Percentiles rank a stretch among this genome's conserved stretches.
phyloP scores from a whole-genome alignment of 2,888 invertebrate genomes.

The Anodontia alba region DNA sequence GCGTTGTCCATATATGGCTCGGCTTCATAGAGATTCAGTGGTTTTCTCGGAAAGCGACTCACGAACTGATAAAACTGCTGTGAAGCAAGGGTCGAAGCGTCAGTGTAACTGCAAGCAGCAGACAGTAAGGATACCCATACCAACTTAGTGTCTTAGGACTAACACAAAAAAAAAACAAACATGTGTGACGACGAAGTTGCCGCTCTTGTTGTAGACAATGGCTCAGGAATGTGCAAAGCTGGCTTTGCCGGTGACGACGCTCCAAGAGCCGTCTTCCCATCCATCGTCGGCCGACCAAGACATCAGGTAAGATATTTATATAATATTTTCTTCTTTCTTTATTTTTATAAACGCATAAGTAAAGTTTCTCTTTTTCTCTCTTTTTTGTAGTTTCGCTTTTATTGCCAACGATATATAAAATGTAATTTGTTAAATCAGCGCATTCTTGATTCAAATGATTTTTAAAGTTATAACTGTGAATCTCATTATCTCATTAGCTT shows the following conservation, averaged over 20 bases:
- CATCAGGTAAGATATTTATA: constrained; percentile 64
- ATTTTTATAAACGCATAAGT: not conserved
- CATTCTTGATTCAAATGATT: too few species aligned
- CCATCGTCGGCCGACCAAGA: constrained; percentile 72
- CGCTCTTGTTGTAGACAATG: constrained; percentile 89
- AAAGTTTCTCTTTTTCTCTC: too few species aligned
- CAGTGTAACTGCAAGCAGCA: constrained; percentile 47
- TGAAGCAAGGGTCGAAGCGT: constrained; percentile 29
- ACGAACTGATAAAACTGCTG: constrained; percentile 40
- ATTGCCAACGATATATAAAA: not conserved
- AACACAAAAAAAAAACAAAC: constrained; percentile 43
- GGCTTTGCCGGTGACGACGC: constrained; percentile 74
- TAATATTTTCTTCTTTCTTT: not conserved
- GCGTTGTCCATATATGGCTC: constrained; percentile 54
- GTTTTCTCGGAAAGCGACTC: constrained; percentile 54
- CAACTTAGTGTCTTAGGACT: constrained; percentile 17
- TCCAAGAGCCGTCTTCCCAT: constrained; percentile 72
- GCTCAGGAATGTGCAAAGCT: constrained; percentile 88
- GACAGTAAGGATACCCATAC: constrained; percentile 38
- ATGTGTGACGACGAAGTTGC: constrained; percentile 84
- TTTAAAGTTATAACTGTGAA: too few species aligned
- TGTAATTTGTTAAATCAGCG: too few species aligned
- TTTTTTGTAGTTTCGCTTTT: not conserved
- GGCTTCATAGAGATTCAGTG: constrained; percentile 42
- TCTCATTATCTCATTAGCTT: too few species aligned